Evolutionary conservation across 1,140 invertebrate species (phyloP).

Genomic region (Caenorhabditis remanei): DNA sequence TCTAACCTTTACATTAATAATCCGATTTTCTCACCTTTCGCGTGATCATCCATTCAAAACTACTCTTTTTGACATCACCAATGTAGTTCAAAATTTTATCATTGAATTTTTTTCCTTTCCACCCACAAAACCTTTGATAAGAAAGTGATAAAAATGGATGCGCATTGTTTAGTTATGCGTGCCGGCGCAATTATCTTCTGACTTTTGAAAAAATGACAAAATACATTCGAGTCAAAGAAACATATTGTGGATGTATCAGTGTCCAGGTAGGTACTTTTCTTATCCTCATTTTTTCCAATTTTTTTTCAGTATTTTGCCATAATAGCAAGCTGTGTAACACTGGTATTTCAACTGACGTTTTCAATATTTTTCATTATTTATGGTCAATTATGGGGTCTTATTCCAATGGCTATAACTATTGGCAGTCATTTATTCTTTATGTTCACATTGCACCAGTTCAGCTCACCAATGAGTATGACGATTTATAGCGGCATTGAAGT

Average conservation of each 20-base stretch:
- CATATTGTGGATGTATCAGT: constrained; percentile 32
- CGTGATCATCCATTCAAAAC: not conserved
- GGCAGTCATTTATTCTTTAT: constrained; percentile 31
- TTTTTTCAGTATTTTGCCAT: constrained; percentile 47
- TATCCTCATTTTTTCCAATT: not conserved
- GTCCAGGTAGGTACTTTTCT: constrained; percentile 14
- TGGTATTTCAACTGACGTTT: constrained; percentile 18
- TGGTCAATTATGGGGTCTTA: constrained; percentile 23
- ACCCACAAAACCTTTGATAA: constrained; percentile 1
- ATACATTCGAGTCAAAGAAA: constrained; percentile 22
- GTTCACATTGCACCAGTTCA: constrained; percentile 9
- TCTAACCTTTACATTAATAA: not conserved
- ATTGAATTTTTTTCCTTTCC: not conserved
- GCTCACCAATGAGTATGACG: not conserved
- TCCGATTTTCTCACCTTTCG: constrained; percentile 35
- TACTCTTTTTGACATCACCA: constrained; percentile 18
- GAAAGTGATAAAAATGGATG: constrained; percentile 23
- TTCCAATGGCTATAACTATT: constrained; percentile 10
- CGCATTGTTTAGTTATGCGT: constrained; percentile 31
- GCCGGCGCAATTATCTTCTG: not conserved
- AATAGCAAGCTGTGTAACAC: constrained; percentile 1
- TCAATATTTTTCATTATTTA: constrained; percentile 48
- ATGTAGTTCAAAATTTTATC: not conserved
- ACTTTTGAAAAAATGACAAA: constrained; percentile 1
- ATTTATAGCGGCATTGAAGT: constrained; percentile 43